A percentile compares a stretch with the other conserved stretches of the same genome.
phyloP scores from a whole-genome alignment of 2,797 vertebrate species.

The Gymnoscopelus microlampas region DNA sequence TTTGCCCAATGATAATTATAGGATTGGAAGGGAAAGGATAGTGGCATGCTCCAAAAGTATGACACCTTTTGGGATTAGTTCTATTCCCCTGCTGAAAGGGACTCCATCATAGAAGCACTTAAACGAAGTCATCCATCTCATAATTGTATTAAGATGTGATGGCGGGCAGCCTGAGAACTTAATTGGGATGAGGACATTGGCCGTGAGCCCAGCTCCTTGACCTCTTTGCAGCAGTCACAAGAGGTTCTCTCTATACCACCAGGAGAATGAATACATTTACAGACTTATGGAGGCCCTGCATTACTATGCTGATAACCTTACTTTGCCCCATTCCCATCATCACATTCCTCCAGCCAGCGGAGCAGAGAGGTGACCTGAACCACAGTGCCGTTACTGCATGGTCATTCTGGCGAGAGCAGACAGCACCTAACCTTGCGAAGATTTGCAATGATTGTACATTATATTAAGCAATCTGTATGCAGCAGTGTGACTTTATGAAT shows the following conservation, averaged over 20 bases:
- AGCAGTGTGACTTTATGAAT: too few species aligned
- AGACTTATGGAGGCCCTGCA: conserved; percentile 32
- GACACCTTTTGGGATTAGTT: conserved; percentile 39
- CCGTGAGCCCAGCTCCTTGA: conserved; percentile 61
- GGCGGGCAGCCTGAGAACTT: conserved; percentile 36
- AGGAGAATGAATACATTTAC: conserved; percentile 41
- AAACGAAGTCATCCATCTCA: conserved; percentile 27
- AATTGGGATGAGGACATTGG: conserved; percentile 49
- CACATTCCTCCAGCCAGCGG: conserved; percentile 52
- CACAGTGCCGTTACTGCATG: conserved; percentile 19
- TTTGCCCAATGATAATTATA: conserved; percentile 11
- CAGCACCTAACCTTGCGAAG: conserved; percentile 37
- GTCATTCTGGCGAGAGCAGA: conserved; percentile 18
- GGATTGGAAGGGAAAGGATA: background rate
- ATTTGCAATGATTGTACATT: conserved; percentile 29
- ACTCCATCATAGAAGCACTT: conserved; percentile 45
- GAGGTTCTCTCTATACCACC: conserved; percentile 18
- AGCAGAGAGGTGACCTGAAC: conserved; percentile 70
- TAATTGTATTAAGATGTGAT: conserved; percentile 46
- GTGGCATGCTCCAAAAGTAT: conserved; percentile 16
- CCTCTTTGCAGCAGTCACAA: conserved; percentile 39
- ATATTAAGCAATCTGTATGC: background rate
- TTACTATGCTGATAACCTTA: conserved; percentile 38
- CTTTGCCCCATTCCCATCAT: conserved; percentile 35
- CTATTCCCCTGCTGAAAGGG: conserved; percentile 35